A percentile compares a stretch with the other conserved stretches of the same genome.
These are phyloP conservation scores for Bombus breviceps DNA, from an alignment of 1,140 invertebrate genomes.

Conservation along the genomic window DNA sequence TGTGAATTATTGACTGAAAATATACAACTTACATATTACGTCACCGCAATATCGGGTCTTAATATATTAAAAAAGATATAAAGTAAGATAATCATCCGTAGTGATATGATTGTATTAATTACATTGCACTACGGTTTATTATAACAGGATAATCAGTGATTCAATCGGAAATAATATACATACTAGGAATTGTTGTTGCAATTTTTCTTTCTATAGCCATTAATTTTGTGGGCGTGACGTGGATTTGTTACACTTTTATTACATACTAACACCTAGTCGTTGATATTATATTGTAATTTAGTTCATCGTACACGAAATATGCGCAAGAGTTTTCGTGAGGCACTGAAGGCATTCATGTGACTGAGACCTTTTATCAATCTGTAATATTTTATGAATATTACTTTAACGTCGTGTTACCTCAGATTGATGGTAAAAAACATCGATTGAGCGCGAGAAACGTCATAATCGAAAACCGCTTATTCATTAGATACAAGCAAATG, in stretches of 20 bases:
- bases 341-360: background rate
- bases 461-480: background rate
- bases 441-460: background rate
- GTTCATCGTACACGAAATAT: background rate
- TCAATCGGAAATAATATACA: background rate
- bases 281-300: background rate
- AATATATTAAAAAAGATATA: slow-evolving; percentile 41
- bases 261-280: background rate
- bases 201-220: background rate
- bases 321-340: background rate
- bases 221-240: background rate
- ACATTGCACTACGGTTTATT: background rate
- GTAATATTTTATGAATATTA: background rate
- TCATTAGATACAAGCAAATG: background rate
- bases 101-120: slow-evolving; percentile 17
- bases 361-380: background rate
- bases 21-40: no score
- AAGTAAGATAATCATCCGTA: slow-evolving; percentile 14
- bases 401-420: background rate
- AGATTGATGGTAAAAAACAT: background rate
- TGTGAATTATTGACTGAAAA: no score
- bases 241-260: background rate
- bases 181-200: background rate
- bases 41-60: no score
- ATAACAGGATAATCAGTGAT: no score